These are phyloP conservation scores for Crocodylus rhombifer DNA, from an alignment of 2,797 vertebrate genomes.

Conservation along the genomic window DNA sequence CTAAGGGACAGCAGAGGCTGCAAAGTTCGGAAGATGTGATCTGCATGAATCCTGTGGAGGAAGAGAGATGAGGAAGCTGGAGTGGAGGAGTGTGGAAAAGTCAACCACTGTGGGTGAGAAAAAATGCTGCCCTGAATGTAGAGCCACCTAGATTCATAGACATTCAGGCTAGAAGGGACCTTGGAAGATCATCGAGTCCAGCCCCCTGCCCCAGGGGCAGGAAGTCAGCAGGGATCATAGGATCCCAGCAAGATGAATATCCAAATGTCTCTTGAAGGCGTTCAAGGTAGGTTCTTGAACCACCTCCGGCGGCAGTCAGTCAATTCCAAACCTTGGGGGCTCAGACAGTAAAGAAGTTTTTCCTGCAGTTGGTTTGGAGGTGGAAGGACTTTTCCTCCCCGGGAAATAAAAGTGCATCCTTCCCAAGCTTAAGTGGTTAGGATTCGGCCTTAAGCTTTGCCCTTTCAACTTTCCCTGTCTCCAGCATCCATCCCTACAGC, in stretches of 20 bases:
- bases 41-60: neutral
- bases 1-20: neutral
- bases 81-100: neutral
- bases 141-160: neutral
- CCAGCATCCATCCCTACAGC: neutral
- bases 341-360: neutral
- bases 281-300: too few species aligned
- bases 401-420: neutral
- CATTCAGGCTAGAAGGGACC: too few species aligned
- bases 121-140: neutral
- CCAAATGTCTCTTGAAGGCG: too few species aligned
- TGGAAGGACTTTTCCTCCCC: neutral
- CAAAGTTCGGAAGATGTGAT: neutral
- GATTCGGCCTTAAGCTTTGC: neutral
- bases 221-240: too few species aligned
- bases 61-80: neutral
- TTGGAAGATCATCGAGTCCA: too few species aligned
- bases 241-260: too few species aligned
- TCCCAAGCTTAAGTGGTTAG: neutral
- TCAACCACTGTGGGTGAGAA: neutral
- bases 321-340: too few species aligned
- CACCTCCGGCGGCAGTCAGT: too few species aligned
- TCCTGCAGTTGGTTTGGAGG: neutral
- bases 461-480: neutral
- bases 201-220: too few species aligned